Base-by-base conservation (phyloP, 1,140 invertebrate species). In the Tetranychus cinnabarinus region DNA sequence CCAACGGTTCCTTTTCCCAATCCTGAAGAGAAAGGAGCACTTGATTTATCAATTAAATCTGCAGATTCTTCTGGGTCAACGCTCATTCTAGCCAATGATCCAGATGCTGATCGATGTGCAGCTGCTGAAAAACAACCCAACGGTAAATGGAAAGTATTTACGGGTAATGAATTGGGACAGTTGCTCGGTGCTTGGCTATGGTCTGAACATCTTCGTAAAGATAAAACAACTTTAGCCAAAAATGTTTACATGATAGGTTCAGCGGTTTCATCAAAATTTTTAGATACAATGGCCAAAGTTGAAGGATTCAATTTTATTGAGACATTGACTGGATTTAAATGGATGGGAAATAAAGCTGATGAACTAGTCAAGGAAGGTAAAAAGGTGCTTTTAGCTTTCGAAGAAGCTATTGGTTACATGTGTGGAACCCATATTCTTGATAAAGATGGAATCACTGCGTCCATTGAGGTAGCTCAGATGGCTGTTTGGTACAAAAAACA, bases 271-370 rank as follows among this genome's bases (percentile, higher is more conserved):
- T 97, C 93, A 7, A 96, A 95, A 76, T 90, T 98, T 65, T 73
- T 97, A n/a, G 72, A 79, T 34, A 80, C 88, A 2, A 86, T 98
- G 67, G 82, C 83, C 0, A 76, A 80, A 50, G 77, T 75, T 23
- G 85, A 93, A 72, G 90, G 88, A 33, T 86, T 88, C 66, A 75
- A 80, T 66, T 92, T 86, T 72, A 79, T 83, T 69, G 91, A 98
- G 75, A 98, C 95, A 0, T 75, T 98, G 55, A 99, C 96, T n/a
- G 80, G 96, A 0, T 99, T 99, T 70, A 99, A 99, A 70, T 99
- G 93, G 92, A 97, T 99, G 86, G 93, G 88, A 69, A 98, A 97
- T 70, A 80, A 79, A 72, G 77, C 83, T 0, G 71, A 82, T 42
- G 78, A 92, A n/a, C 70, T 93, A 35, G 72, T 77, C 59, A 59